Evolutionary conservation across 2,113 vertebrate species (phyloP).

Genomic region (Notechis scutatus): DNA sequence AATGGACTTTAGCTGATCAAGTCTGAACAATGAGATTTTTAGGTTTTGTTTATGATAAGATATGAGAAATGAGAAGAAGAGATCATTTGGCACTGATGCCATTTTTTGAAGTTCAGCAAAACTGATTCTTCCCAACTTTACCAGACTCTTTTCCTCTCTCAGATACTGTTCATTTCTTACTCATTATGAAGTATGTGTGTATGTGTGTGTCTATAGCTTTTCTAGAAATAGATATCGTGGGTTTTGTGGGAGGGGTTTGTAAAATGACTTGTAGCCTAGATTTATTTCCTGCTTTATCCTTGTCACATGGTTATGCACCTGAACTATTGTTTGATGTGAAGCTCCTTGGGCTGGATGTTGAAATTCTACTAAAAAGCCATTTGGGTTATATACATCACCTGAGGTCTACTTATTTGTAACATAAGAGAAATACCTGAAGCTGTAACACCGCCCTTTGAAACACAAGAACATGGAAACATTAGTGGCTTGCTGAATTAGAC

Average conservation of each 20-base stretch:
- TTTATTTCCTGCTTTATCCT: not conserved
- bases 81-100: not conserved
- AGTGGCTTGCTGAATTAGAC: not conserved
- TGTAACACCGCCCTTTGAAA: not conserved
- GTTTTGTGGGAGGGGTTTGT: not conserved
- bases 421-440: not conserved
- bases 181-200: not conserved
- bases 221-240: not conserved
- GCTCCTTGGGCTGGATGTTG: not conserved
- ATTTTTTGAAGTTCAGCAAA: rapidly evolving
- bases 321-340: not conserved
- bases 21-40: not conserved
- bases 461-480: not conserved
- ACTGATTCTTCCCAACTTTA: not conserved
- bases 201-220: not conserved
- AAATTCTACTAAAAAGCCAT: not conserved
- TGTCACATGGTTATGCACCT: not conserved
- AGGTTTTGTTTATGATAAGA: not conserved
- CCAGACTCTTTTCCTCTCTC: not conserved
- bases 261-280: not conserved
- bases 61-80: not conserved
- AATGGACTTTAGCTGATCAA: not conserved
- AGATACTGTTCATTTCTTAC: not conserved
- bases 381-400: not conserved
- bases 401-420: not conserved